Evolutionary conservation across 2,888 invertebrate genomes (phyloP).

Genomic region (Ganaspis brasiliensis): DNA sequence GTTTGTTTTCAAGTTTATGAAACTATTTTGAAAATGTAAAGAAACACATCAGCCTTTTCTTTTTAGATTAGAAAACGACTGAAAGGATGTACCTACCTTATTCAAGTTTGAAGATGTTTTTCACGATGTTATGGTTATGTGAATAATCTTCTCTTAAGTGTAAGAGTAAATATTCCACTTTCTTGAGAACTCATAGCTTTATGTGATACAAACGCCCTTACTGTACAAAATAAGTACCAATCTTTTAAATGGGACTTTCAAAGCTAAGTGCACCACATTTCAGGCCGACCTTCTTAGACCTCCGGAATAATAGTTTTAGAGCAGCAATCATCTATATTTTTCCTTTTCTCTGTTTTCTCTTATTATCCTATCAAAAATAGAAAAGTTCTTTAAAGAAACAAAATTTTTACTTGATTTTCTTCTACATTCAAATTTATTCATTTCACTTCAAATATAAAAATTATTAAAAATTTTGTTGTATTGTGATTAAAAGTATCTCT

Average conservation of each 20-base stretch:
- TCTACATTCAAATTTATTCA: neutral
- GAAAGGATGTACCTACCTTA: too few species aligned
- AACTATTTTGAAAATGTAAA: too few species aligned
- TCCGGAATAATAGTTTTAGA: neutral
- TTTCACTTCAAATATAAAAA: too few species aligned
- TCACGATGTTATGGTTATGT: neutral
- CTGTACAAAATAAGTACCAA: conserved; percentile 1
- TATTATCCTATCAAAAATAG: neutral
- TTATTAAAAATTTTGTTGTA: too few species aligned
- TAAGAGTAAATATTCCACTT: neutral
- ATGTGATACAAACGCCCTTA: neutral
- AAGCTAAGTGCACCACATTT: neutral
- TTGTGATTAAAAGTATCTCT: too few species aligned
- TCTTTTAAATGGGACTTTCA: neutral
- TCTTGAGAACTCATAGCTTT: neutral
- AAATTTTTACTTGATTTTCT: neutral
- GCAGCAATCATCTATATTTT: neutral
- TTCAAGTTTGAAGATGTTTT: neutral
- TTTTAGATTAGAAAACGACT: too few species aligned
- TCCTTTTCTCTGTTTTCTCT: neutral
- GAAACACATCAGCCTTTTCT: too few species aligned
- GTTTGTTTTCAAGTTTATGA: too few species aligned
- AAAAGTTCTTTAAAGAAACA: neutral
- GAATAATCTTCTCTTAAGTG: neutral
- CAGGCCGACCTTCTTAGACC: neutral